Conservation (phyloP, 2,113 vertebrate genomes). For the Amia ocellicauda region DNA sequence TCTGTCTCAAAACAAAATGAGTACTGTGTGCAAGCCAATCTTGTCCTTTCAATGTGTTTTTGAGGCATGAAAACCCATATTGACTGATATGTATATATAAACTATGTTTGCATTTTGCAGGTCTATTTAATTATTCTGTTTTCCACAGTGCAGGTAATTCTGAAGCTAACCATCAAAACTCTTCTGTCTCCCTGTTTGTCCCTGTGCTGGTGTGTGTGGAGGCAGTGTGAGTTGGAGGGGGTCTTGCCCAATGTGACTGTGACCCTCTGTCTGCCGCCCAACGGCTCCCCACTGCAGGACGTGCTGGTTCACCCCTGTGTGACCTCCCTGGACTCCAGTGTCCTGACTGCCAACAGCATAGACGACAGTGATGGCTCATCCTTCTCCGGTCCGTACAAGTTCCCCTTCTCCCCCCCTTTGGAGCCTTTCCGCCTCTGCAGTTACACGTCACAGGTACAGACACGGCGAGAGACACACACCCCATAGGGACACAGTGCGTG, state of each 20-base stretch:
- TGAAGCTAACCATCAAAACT: neutral
- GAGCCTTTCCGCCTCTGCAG: slow-evolving; percentile 86
- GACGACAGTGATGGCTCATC: slow-evolving; percentile 75
- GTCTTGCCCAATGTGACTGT: slow-evolving; percentile 80
- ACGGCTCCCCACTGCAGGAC: slow-evolving; percentile 87
- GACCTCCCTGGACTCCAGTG: slow-evolving; percentile 80
- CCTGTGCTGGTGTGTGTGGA: slow-evolving; percentile 5
- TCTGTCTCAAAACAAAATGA: too few relatives aligned
- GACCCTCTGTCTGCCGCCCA: slow-evolving; percentile 79
- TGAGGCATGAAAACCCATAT: too few relatives aligned
- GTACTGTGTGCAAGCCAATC: too few relatives aligned
- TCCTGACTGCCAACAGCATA: slow-evolving; percentile 78
- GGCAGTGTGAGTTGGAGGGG: slow-evolving; percentile 88
- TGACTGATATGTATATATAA: too few relatives aligned
- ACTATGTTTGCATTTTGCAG: too few relatives aligned
- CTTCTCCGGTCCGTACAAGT: slow-evolving; percentile 87
- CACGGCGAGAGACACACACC: too few relatives aligned
- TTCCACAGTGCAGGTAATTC: too few relatives aligned
- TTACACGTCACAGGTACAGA: slow-evolving; percentile 85
- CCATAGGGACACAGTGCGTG: too few relatives aligned
- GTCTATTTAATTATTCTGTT: too few relatives aligned
- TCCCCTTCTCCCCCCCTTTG: slow-evolving; percentile 85
- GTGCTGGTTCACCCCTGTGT: slow-evolving; percentile 88
- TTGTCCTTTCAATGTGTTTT: too few relatives aligned
- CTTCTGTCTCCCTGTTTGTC: slow-evolving; percentile 8